Evolutionary conservation across 1,140 invertebrate species (phyloP).

Genomic region (Elysia chlorotica): DNA sequence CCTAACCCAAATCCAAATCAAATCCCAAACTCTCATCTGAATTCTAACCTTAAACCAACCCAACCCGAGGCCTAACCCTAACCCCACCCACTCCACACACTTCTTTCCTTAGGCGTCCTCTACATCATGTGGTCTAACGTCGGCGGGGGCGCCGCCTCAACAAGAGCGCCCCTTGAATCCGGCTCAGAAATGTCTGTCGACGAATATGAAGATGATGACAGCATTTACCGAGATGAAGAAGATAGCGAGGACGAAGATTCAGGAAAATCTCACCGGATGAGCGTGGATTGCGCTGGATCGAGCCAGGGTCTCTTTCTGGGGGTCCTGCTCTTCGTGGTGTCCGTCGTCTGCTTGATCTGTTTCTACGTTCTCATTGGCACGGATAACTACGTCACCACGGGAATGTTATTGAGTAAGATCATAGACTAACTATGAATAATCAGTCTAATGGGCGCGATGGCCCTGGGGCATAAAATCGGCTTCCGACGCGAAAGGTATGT

Average conservation of each 20-base stretch:
- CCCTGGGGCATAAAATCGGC: background rate
- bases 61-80: background rate
- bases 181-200: too few species aligned
- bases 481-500: background rate
- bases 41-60: background rate
- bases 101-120: constrained; percentile 31
- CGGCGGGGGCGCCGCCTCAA: constrained; percentile 16
- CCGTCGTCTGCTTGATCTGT: constrained; percentile 49
- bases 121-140: constrained; percentile 49
- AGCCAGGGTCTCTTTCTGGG: constrained; percentile 89
- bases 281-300: constrained; percentile 76
- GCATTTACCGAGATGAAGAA: constrained; percentile 11
- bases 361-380: constrained; percentile 14
- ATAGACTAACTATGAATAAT: background rate
- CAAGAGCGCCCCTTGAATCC: background rate
- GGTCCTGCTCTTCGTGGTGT: constrained; percentile 81
- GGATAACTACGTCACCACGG: background rate
- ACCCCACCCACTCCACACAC: background rate
- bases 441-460: background rate
- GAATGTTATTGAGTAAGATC: background rate
- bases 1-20: background rate
- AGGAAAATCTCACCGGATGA: constrained; percentile 31
- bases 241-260: constrained; percentile 13
- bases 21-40: background rate
- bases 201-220: constrained; percentile 2